Evolutionary conservation across 2,888 invertebrate genomes (phyloP), one percentile per base, ranked within the genome.

Genomic region (Napeogenes sylphis): DNA sequence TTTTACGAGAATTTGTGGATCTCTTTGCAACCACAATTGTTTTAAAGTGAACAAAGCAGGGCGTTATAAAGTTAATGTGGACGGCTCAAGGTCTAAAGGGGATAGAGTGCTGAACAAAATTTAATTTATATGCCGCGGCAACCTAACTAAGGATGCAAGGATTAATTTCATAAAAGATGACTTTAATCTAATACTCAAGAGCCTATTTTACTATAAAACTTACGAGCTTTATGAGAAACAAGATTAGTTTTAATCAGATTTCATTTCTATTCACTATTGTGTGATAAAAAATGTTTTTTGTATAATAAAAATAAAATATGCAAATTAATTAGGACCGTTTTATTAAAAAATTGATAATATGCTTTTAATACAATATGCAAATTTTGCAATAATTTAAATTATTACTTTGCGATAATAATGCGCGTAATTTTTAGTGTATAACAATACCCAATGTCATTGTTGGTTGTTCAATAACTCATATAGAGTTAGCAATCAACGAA

Each of bases 341-440:
- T 21, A 21, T 21, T 21, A 21, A 21, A 21, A 21, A 21, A 21
- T 21, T 1, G 21, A 1, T 53, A 55, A 54, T 45, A 53, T 53
- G 46, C n/a, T 47, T 58, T 47, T 55, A 46, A 12, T 35, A 54
- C 53, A 38, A 45, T 61, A 47, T 61, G 51, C 51, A 21, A 51
- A 61, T 56, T 21, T 30, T 61, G 14, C 35, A 54, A 30, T 58
- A 79, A 82, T 82, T 79, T 75, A 72, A 82, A 81, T 81, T 83
- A 83, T 83, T 80, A 78, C 74, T 74, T 72, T 67, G 73, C 74
- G 78, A 79, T 76, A 78, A 75, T 70, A 74, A 78, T 79, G 77
- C 75, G 75, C 70, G 75, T 79, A 78, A 80, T 81, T 77, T 75
- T 72, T 75, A 82, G 72, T 81, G 1, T 82, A 80, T 81, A 76